These are phyloP conservation scores for Leptarthrus brevirostris DNA, from an alignment of 2,888 invertebrate species.

Conservation along the genomic window DNA sequence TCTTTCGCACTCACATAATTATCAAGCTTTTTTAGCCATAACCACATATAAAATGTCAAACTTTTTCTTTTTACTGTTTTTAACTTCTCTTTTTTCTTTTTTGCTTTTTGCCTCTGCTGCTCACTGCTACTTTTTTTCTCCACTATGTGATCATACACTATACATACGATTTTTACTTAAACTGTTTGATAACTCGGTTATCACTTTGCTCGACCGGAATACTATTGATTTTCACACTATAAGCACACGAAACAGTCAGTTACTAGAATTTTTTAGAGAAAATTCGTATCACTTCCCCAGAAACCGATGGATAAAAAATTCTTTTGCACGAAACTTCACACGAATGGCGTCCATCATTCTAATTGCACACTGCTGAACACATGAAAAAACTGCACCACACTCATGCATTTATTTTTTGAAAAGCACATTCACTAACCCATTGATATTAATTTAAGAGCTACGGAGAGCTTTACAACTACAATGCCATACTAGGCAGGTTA, in stretches of 20 bases:
- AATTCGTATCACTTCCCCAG: slow-evolving; percentile 24
- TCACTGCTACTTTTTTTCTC: slow-evolving; percentile 17
- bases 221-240: slow-evolving; percentile 16
- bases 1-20: slow-evolving; percentile 33
- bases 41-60: slow-evolving; percentile 39
- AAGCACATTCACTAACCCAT: no score
- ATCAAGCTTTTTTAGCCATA: slow-evolving; percentile 20
- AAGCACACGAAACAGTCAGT: background rate
- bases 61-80: slow-evolving; percentile 40
- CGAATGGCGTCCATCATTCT: slow-evolving; percentile 54
- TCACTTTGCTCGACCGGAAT: background rate
- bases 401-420: no score
- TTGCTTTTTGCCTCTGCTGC: slow-evolving; percentile 27
- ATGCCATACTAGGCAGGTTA: no score
- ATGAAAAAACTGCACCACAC: background rate
- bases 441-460: no score
- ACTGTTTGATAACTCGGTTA: slow-evolving; percentile 11
- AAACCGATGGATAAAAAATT: slow-evolving; percentile 39
- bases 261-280: slow-evolving; percentile 1
- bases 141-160: slow-evolving; percentile 39
- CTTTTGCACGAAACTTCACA: slow-evolving; percentile 45
- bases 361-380: slow-evolving; percentile 20
- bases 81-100: slow-evolving; percentile 28
- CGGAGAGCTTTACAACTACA: no score
- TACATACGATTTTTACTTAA: slow-evolving; percentile 15